Evolutionary conservation across 2,113 vertebrate species (phyloP).

Genomic region (Suncus etruscus): DNA sequence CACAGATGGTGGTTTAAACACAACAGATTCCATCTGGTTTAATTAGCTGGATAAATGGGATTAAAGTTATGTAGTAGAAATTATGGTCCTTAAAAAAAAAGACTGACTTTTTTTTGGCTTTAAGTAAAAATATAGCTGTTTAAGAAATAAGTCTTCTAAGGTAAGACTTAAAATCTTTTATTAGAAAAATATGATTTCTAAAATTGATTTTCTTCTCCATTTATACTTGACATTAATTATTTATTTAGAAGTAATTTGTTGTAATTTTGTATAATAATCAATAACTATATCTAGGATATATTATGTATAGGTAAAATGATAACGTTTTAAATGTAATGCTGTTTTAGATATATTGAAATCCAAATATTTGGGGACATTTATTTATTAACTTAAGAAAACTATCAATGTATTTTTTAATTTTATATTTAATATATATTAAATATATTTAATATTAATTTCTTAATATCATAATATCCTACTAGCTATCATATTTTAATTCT

Average conservation of each 20-base stretch:
- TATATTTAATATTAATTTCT: too few species aligned
- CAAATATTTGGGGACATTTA: background rate
- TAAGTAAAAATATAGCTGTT: background rate
- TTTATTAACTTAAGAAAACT: background rate
- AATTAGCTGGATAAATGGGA: slow-evolving; percentile 64
- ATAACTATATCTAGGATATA: too few species aligned
- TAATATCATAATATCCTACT: too few species aligned
- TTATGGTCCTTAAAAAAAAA: background rate
- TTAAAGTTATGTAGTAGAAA: slow-evolving; percentile 57
- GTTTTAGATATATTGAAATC: background rate
- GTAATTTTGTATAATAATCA: too few species aligned
- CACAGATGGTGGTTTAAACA: slow-evolving; percentile 52
- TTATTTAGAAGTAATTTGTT: too few species aligned
- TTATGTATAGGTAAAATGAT: too few species aligned
- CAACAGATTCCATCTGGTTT: slow-evolving; percentile 58
- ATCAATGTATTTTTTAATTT: too few species aligned
- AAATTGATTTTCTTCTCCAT: background rate
- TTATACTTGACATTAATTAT: too few species aligned
- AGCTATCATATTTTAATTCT: too few species aligned
- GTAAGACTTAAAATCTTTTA: background rate
- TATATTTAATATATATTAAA: too few species aligned
- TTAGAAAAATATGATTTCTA: rapidly evolving
- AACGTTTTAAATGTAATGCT: too few species aligned
- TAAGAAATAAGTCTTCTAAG: background rate
- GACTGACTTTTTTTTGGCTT: background rate